Evolutionary conservation across 2,113 vertebrate species (phyloP), one percentile per base, ranked within the genome.

Genomic region (Haemorhous mexicanus): DNA sequence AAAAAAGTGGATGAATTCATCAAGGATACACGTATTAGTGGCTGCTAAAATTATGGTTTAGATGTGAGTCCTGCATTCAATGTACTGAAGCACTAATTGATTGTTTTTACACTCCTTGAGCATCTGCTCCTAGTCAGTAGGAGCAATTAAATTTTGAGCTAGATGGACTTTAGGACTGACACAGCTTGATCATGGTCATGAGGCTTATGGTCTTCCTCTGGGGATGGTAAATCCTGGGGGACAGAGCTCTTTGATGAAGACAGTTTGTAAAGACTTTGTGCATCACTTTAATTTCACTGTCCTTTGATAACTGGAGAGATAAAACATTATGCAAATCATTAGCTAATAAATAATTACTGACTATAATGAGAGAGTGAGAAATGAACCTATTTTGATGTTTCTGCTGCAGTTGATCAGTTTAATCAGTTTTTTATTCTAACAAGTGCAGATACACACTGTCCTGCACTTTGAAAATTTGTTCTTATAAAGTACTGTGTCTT

Each of bases 241-340:
- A 35, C 21, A 33, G 15, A 16, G 6, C 80, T 56, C 80, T 90
- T 93, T 85, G 87, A 78, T 74, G 53, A 90, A 85, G 55, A 52
- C 5, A 46, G 47, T 81, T 89, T 89, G 24, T 75, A 78, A 81
- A 74, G 70, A 62, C 43, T 94, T 84, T 69, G 69, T 88, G 33
- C 44, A 50, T 73, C 3, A 2, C 52, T 94, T 93, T 66, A 87
- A 19, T 61, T 84, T 79, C 72, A 28, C 33, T 76, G 18, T 93
- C 52, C 62, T 75, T 87, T 93, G 58, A 91, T 95, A 87, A 64
- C 16, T 58, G 61, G 41, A 47, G 35, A 85, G 61, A 87, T 64
- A 90, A 94, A 93, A 70, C 7, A 44, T 59, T 78, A 92, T 61
- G 87, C 35, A 92, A 92, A 94, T 94, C 15, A 73, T 47, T 83